Evolutionary conservation across 2,113 vertebrate genomes (phyloP).

Genomic region (Antigone vipio): DNA sequence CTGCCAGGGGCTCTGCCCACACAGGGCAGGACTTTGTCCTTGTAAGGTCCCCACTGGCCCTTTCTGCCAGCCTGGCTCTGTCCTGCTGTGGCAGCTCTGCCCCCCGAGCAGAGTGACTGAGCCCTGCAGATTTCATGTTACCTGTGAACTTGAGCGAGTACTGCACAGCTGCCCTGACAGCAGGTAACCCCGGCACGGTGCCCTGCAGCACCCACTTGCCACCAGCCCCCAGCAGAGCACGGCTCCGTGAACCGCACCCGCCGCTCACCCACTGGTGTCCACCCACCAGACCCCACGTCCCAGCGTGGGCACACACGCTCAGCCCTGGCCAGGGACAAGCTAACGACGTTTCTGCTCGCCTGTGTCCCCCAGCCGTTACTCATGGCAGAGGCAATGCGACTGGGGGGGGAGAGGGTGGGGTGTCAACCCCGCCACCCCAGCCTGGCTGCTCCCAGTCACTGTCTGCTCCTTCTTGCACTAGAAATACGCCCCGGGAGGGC

Average conservation of each 20-base stretch:
- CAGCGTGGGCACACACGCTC: fast-evolving
- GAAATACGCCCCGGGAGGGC: fast-evolving
- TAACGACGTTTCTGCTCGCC: background rate
- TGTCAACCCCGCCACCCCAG: fast-evolving
- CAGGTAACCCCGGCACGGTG: fast-evolving
- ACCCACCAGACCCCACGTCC: too few relatives aligned
- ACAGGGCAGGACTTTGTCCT: background rate
- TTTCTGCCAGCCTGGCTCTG: background rate
- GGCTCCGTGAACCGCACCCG: background rate
- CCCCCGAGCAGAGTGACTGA: too few relatives aligned
- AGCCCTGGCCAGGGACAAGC: background rate
- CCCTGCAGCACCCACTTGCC: background rate
- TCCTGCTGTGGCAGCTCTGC: background rate
- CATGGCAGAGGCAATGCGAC: fast-evolving
- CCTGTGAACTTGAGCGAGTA: background rate
- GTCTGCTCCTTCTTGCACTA: fast-evolving
- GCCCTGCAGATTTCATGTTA: background rate
- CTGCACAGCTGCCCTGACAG: background rate
- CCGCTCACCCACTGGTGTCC: too few relatives aligned
- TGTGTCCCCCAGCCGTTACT: fast-evolving
- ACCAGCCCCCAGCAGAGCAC: too few relatives aligned
- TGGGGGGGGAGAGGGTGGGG: fast-evolving
- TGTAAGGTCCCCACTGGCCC: background rate
- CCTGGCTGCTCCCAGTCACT: background rate
- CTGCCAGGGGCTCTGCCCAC: background rate